Conservation (phyloP, 2,113 vertebrate species). For the Sander vitreus region DNA sequence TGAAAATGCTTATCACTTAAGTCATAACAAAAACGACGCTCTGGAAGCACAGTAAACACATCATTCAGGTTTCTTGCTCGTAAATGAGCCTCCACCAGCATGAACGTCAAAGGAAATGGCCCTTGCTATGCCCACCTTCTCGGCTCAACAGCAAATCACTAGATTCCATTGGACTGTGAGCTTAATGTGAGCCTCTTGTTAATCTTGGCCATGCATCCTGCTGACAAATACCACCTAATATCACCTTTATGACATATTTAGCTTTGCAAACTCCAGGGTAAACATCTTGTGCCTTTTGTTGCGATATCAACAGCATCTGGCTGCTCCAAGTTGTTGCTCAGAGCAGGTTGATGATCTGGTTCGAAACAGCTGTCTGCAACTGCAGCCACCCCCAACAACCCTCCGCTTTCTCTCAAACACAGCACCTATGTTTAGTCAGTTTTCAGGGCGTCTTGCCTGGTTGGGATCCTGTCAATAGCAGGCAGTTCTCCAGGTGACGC, state of each 20-base stretch:
- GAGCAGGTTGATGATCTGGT: slow-evolving; percentile 49
- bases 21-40: slow-evolving; percentile 81
- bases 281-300: slow-evolving; percentile 23
- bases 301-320: slow-evolving; percentile 36
- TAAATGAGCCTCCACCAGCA: slow-evolving; percentile 72
- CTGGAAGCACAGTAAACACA: slow-evolving; percentile 65
- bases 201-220: slow-evolving; percentile 12
- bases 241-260: not conserved
- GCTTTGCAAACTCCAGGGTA: not conserved
- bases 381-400: slow-evolving; percentile 57
- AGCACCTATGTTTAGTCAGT: slow-evolving; percentile 51
- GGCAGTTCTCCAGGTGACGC: slow-evolving; percentile 76
- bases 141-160: slow-evolving; percentile 51
- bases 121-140: slow-evolving; percentile 17
- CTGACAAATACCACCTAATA: slow-evolving; percentile 24
- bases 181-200: slow-evolving; percentile 27
- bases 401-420: not conserved
- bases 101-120: slow-evolving; percentile 21
- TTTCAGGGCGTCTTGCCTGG: slow-evolving; percentile 74
- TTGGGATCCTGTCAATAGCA: slow-evolving; percentile 82
- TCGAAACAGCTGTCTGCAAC: slow-evolving; percentile 62
- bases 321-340: not conserved
- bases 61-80: slow-evolving; percentile 65
- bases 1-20: slow-evolving; percentile 61
- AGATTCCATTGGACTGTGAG: not conserved